Base-by-base conservation (phyloP, 35 echinoderm and acorn worm genomes). In the Chiridota heheva region DNA sequence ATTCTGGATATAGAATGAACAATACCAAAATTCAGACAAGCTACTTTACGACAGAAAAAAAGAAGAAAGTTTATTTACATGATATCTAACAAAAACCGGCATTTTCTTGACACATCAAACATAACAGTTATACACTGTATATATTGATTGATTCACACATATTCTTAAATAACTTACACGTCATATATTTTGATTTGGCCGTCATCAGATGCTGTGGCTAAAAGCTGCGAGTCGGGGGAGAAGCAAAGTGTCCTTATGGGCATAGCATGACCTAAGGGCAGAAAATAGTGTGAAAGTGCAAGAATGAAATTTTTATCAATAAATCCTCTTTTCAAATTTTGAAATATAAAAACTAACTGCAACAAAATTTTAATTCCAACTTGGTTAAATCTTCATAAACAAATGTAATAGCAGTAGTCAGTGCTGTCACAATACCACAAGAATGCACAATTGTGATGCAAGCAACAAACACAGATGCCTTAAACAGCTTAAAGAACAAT, bases 171-270 rank as follows among this genome's bases (percentile, higher is more conserved):
- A 57, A 91, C 94, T 88, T 88, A 97, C 88, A 97, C 94, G 76
- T 97, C 94, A 85, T 97, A 97, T 35, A 97, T 62, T 79, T 97
- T 97, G 38, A 97, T 88, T 33, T 97, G 94, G 1, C 89, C 84
- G 85, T 97, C 94, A 74, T 97, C 94, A 66, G 94, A 97, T 24
- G 84, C 94, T 48, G 94, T 97, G 12, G 88, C 94, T 76, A 97
- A 66, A 22, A 91, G 72, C 46, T 97, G 89, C 12, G 89, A 91
- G 67, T 97, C 93, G 5, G 93, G 93, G 38, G 93, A 91, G 58
- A 96, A 96, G 37, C 93, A 96, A 7, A 96, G 84, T 15, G 93
- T 91, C 63, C 93, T 97, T 61, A 97, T 97, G 24, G 93, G 93
- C 93, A 91, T 91, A 73, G 93, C 93, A 41, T 97, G 93, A 84